Percentiles rank a stretch among this genome's conserved stretches.
phyloP scores from a whole-genome alignment of 2,888 invertebrate species.

The Drosophila helvetica region DNA sequence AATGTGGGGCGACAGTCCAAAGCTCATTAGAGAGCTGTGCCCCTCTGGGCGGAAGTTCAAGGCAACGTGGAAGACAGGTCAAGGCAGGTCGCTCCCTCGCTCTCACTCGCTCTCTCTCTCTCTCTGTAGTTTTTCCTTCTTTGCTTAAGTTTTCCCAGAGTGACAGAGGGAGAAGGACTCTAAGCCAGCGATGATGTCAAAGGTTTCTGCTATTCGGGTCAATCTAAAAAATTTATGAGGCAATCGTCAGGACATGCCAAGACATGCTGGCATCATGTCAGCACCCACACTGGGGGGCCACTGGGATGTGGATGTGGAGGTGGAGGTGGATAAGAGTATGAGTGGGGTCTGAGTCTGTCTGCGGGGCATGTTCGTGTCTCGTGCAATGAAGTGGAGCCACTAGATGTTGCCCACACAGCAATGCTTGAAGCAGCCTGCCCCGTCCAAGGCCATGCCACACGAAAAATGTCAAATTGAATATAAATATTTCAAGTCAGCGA shows the following conservation, averaged over 20 bases:
- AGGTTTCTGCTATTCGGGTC: slow-evolving; percentile 69
- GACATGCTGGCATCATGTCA: slow-evolving; percentile 50
- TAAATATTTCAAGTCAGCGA: slow-evolving; percentile 61
- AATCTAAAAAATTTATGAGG: slow-evolving; percentile 65
- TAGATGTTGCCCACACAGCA: slow-evolving; percentile 36
- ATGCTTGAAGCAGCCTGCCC: slow-evolving; percentile 33
- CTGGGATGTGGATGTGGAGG: background rate
- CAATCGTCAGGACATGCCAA: slow-evolving; percentile 61
- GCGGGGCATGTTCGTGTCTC: slow-evolving; percentile 1
- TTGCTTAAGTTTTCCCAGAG: slow-evolving; percentile 21
- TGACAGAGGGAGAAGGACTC: slow-evolving; percentile 3
- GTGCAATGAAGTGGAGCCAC: slow-evolving; percentile 4
- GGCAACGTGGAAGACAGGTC: slow-evolving; percentile 13
- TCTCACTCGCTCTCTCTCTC: background rate
- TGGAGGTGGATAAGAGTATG: background rate
- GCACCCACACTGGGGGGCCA: slow-evolving; percentile 12
- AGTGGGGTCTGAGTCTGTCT: slow-evolving; percentile 6
- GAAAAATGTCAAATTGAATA: slow-evolving; percentile 71
- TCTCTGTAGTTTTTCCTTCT: slow-evolving; percentile 9
- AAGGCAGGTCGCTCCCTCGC: slow-evolving; percentile 12
- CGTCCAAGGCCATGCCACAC: slow-evolving; percentile 48
- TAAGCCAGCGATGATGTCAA: slow-evolving; percentile 65
- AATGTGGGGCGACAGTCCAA: slow-evolving; percentile 14
- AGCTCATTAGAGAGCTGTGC: slow-evolving; percentile 27
- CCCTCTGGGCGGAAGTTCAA: slow-evolving; percentile 17